Percentiles rank a stretch among this genome's conserved stretches.
Evolutionary conservation across 2,797 vertebrate genomes (phyloP).

Genomic region (Cygnus olor): DNA sequence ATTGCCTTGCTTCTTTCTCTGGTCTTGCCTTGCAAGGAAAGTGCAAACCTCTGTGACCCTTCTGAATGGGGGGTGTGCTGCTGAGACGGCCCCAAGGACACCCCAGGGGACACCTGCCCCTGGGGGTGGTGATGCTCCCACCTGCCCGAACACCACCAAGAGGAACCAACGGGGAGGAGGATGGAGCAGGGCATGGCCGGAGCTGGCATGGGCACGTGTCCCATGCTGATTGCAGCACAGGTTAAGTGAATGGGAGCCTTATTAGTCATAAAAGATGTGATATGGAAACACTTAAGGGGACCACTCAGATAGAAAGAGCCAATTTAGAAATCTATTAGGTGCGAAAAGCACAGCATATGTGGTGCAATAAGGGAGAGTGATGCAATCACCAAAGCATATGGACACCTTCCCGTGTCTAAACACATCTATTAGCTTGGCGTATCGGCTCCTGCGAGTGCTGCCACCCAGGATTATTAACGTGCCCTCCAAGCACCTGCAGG

Average conservation of each 20-base stretch:
- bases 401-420: not conserved
- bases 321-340: constrained; percentile 43
- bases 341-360: constrained; percentile 16
- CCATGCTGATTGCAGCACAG: not conserved
- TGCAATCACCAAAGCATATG: not conserved
- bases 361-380: not conserved
- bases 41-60: not conserved
- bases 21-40: not conserved
- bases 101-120: rapidly evolving
- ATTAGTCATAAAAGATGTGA: constrained; percentile 34
- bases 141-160: rapidly evolving
- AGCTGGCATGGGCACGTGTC: not conserved
- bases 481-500: not conserved
- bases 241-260: constrained; percentile 8
- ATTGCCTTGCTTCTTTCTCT: not conserved
- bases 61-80: rapidly evolving
- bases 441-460: not conserved
- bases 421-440: not conserved
- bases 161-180: not conserved
- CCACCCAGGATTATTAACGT: not conserved
- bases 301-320: constrained; percentile 24
- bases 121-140: not conserved
- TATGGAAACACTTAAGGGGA: constrained; percentile 25
- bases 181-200: not conserved
- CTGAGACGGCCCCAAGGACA: not conserved